A percentile compares a stretch with the other conserved stretches of the same genome.
phyloP scores from a whole-genome alignment of 2,113 vertebrate species.

The Genyomyrus donnyi region DNA sequence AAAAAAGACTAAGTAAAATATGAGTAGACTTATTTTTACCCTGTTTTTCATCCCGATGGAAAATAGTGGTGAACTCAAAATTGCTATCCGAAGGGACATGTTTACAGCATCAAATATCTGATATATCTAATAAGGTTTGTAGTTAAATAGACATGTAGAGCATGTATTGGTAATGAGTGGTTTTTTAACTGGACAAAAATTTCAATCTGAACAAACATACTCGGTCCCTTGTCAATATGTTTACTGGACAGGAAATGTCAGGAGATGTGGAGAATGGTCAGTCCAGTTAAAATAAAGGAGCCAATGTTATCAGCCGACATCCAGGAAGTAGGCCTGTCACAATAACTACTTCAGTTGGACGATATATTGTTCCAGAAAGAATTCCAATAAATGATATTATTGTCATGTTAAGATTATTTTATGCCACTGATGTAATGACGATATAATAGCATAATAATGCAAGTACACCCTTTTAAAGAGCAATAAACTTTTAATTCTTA shows the following conservation, averaged over 20 bases:
- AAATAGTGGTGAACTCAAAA: neutral
- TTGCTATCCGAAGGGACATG: neutral
- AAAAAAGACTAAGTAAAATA: neutral
- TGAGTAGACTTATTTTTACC: neutral
- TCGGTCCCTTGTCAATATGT: slow-evolving; percentile 26
- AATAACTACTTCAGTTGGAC: slow-evolving; percentile 21
- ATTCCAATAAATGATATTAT: neutral
- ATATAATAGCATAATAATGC: neutral
- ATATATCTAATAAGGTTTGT: neutral
- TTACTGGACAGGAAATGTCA: slow-evolving; percentile 23
- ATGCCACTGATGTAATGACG: neutral
- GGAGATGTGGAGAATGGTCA: neutral
- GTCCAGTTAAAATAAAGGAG: slow-evolving; percentile 8
- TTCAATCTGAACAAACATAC: slow-evolving; percentile 44
- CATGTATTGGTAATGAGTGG: slow-evolving; percentile 33
- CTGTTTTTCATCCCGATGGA: neutral
- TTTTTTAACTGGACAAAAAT: slow-evolving; percentile 36
- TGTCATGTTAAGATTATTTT: neutral
- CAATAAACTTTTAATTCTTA: neutral
- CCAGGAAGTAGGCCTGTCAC: neutral
- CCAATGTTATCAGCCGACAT: slow-evolving; percentile 34
- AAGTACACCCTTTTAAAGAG: neutral
- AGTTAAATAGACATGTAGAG: slow-evolving; percentile 7
- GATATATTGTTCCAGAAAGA: neutral
- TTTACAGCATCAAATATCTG: neutral